A percentile compares a stretch with the other conserved stretches of the same genome.
phyloP scores from a whole-genome alignment of 2,113 vertebrate species.

The Parus major region DNA sequence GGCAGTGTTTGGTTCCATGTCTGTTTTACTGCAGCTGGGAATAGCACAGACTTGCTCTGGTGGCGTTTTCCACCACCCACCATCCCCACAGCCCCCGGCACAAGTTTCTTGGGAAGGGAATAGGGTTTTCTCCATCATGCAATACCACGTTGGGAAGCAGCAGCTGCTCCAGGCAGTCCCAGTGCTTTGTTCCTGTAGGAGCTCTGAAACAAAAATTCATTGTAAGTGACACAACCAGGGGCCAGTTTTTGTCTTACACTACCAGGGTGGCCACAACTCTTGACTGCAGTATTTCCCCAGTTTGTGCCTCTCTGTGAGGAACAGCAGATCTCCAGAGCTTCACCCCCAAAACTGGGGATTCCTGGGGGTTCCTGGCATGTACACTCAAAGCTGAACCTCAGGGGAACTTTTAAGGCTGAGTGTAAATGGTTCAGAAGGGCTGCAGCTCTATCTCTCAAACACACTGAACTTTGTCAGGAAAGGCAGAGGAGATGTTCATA shows the following conservation, averaged over 20 bases:
- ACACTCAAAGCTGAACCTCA: neutral
- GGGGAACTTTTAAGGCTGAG: neutral
- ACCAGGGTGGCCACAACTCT: neutral
- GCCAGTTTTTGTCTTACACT: neutral
- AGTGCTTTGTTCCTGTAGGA: neutral
- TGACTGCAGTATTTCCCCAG: neutral
- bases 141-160: neutral
- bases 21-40: neutral
- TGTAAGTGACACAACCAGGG: neutral
- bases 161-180: neutral
- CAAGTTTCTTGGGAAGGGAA: neutral
- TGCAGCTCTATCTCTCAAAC: neutral
- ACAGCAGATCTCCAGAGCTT: neutral
- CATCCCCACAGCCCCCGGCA: neutral
- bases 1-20: neutral
- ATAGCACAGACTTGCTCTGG: neutral
- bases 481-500: neutral
- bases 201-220: neutral
- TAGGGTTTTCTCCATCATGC: neutral
- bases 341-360: neutral
- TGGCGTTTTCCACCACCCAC: neutral
- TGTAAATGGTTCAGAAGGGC: neutral
- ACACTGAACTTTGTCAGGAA: neutral
- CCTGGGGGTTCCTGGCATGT: neutral
- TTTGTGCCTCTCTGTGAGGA: neutral